Evolutionary conservation across 1,140 invertebrate species (phyloP), one percentile per base, ranked within the genome.

Genomic region (Mactra quadrangularis): DNA sequence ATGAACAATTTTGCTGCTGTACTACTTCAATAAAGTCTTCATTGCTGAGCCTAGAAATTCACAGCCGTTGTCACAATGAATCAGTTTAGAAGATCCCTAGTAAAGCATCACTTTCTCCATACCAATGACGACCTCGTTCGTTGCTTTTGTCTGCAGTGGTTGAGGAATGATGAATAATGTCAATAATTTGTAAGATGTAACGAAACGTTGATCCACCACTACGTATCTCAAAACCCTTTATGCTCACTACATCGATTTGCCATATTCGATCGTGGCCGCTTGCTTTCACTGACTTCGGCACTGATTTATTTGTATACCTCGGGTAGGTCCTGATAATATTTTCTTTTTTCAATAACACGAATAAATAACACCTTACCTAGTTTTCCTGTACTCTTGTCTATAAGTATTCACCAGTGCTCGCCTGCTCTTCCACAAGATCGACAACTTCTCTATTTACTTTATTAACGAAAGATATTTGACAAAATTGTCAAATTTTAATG

Each of bases 111-210:
- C 41, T 31, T 74, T 41, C 35, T 64, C 68, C 11, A 82, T 25
- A 4, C 4, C 68, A 6, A 17, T 4, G 15, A 47, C 68, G 22
- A 74, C 27, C 9, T 52, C 45, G 0, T 11, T 50, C 9, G 13
- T 19, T 13, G 22, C 22, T 41, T 82, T 82, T 0, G 19, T 29
- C 27, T 50, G 19, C 52, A 82, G 35, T 2, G 68, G 70, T 27
- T 50, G 68, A 17, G 68, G 41, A n/a, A 72, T 31, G 6, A 74
- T 50, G 35, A 35, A 82, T 64, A 1, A 82, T 47, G 71, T 82
- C 79, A 41, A 82, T 22, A 17, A 82, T 45, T 52, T 71, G 57
- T 6, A 82, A 29, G 27, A 82, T 74, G 35, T 82, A 82, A 9
- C 53, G 62, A n/a, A 29, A 82, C n/a, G 47, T 29, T 19, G 35